Conservation (phyloP, 2,888 invertebrate species). For the Polietes domitor region DNA sequence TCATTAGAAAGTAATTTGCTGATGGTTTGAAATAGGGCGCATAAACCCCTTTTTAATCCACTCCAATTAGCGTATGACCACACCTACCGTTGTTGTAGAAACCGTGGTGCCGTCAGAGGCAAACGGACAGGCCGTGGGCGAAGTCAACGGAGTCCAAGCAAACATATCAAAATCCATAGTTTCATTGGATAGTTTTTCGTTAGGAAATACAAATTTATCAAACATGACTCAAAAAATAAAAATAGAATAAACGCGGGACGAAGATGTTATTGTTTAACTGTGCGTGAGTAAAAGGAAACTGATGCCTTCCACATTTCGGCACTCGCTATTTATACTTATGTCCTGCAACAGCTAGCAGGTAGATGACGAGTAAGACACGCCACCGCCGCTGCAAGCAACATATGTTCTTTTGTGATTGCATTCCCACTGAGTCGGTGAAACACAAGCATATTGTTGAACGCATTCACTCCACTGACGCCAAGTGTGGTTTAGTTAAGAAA, state of each 20-base stretch:
- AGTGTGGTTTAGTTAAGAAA: constrained; percentile 1
- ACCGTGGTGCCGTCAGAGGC: constrained; percentile 49
- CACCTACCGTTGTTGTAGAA: constrained; percentile 11
- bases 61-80: neutral
- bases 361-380: neutral
- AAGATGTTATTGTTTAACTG: constrained; percentile 70
- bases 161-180: constrained; percentile 74
- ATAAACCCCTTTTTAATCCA: neutral
- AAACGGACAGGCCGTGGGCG: constrained; percentile 1
- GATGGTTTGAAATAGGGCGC: neutral
- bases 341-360: constrained; percentile 36
- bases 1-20: neutral
- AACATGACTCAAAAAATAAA: neutral
- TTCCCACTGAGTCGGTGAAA: neutral
- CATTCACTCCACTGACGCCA: neutral
- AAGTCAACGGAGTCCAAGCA: constrained; percentile 64
- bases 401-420: neutral
- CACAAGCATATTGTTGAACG: too few relatives aligned
- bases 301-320: constrained; percentile 35
- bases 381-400: neutral
- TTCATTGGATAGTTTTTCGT: constrained; percentile 70
- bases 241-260: neutral
- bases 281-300: constrained; percentile 71
- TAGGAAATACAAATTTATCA: constrained; percentile 56
- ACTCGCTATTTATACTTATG: constrained; percentile 24